Conservation (phyloP, 2,113 vertebrate species). For the Coracopsis vasa region DNA sequence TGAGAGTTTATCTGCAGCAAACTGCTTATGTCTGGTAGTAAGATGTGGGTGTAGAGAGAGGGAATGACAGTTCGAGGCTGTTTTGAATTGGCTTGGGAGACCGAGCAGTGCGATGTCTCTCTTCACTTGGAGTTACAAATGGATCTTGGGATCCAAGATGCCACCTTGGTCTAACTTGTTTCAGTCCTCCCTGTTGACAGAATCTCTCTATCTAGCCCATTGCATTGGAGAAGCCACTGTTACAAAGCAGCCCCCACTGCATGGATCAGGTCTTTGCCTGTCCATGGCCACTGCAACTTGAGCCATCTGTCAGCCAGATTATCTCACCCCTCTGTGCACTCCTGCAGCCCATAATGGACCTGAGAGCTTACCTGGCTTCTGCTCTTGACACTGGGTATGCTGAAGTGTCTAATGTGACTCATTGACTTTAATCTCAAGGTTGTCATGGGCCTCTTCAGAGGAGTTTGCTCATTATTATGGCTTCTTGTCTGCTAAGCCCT, state of each 20-base stretch:
- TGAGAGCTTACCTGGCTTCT: neutral
- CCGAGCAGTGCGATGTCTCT: neutral
- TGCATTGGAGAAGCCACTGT: neutral
- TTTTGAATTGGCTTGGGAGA: neutral
- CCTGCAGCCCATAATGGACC: neutral
- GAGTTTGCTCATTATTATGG: neutral
- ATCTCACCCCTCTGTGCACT: neutral
- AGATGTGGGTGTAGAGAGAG: neutral
- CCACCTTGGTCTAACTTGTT: neutral
- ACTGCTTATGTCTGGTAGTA: neutral
- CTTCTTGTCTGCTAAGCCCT: neutral
- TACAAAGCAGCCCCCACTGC: neutral
- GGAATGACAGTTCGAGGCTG: neutral
- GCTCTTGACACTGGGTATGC: neutral
- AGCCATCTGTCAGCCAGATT: neutral
- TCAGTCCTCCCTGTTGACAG: neutral
- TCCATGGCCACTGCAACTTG: neutral
- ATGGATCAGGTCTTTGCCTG: neutral
- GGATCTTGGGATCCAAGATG: accelerated
- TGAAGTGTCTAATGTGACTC: neutral
- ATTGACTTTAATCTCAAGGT: neutral
- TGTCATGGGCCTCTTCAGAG: neutral
- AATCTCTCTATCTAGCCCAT: neutral
- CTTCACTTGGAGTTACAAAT: neutral
- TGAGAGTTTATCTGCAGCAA: neutral